Evolutionary conservation across 2,113 vertebrate species (phyloP).

Genomic region (Thalassoma bifasciatum): DNA sequence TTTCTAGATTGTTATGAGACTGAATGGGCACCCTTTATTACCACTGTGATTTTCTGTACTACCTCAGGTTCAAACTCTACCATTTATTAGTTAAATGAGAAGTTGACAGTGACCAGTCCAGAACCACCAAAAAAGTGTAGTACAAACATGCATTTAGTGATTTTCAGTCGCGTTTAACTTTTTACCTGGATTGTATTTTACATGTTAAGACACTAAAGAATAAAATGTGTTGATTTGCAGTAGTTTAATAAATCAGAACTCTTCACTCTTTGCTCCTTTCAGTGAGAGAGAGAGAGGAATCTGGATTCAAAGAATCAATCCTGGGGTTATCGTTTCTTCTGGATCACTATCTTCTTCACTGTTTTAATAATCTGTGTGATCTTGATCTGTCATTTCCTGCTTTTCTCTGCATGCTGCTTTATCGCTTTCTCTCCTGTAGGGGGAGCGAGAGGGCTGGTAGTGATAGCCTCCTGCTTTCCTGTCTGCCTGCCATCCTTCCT

Average conservation of each 20-base stretch:
- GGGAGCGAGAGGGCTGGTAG: slow-evolving; percentile 70
- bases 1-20: no score
- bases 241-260: background rate
- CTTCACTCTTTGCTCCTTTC: background rate
- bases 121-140: no score
- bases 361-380: background rate
- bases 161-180: background rate
- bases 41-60: no score
- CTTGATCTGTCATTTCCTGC: background rate
- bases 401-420: slow-evolving; percentile 30
- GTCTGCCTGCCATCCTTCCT: slow-evolving; percentile 40
- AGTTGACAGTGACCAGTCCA: no score
- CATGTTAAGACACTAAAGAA: background rate
- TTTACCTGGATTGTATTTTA: background rate
- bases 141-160: background rate
- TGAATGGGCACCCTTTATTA: no score
- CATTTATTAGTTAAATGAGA: no score
- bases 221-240: background rate
- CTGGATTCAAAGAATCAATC: slow-evolving; percentile 9
- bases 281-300: background rate
- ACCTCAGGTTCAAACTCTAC: no score
- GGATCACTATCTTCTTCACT: background rate
- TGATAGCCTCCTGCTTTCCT: slow-evolving; percentile 43
- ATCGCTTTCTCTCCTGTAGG: slow-evolving; percentile 63
- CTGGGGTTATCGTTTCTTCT: background rate